Conservation (phyloP, 1,140 invertebrate genomes). For the Hirudo medicinalis region DNA sequence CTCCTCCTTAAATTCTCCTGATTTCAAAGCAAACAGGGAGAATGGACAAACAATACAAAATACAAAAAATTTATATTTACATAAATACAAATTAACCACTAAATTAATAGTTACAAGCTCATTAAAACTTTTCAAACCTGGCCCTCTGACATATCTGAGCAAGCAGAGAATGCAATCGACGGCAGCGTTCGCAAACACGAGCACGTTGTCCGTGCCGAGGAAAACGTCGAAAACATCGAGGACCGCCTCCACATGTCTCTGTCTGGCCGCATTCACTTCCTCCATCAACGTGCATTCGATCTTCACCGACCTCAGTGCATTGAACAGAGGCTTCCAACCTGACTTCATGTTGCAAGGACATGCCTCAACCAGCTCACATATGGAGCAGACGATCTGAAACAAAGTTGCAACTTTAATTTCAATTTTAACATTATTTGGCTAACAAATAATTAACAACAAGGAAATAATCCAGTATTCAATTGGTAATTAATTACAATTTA, state of each 20-base stretch:
- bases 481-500: too few species aligned
- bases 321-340: conserved; percentile 81
- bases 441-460: too few species aligned
- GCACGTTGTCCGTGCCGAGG: conserved; percentile 72
- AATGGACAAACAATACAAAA: neutral
- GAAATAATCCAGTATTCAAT: too few species aligned
- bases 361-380: conserved; percentile 86
- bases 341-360: conserved; percentile 78
- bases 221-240: conserved; percentile 85
- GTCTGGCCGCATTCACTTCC: conserved; percentile 37
- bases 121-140: conserved; percentile 33
- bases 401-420: too few species aligned
- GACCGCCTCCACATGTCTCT: conserved; percentile 53
- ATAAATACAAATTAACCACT: neutral
- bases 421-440: too few species aligned
- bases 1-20: conserved; percentile 12
- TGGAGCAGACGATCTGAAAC: conserved; percentile 74
- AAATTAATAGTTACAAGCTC: neutral
- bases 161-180: conserved; percentile 81
- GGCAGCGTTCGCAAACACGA: conserved; percentile 83
- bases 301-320: conserved; percentile 65
- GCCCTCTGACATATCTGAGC: conserved; percentile 52
- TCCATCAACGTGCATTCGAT: conserved; percentile 34
- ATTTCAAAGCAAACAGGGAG: neutral
- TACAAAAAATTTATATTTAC: neutral